Evolutionary conservation across 2,797 vertebrate genomes (phyloP).

Genomic region (Neosalanx taihuensis): DNA sequence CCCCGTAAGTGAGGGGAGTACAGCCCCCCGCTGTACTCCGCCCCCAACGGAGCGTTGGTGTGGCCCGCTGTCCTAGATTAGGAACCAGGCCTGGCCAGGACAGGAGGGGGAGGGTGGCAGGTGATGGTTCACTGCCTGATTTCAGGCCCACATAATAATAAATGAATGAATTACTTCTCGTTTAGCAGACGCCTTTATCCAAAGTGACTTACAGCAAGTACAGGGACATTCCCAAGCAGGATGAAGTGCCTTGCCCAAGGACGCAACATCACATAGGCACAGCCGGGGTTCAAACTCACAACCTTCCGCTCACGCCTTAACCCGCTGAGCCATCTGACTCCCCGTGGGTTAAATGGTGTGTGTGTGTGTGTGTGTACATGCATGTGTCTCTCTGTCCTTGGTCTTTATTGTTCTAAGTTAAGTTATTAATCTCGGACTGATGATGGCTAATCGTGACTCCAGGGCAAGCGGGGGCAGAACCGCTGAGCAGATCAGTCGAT

Average conservation of each 20-base stretch:
- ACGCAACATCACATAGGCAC: too few species aligned
- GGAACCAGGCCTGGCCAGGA: conserved; percentile 30
- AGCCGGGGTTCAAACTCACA: too few species aligned
- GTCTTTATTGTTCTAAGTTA: too few species aligned
- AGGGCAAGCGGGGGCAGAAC: too few species aligned
- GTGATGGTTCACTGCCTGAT: conserved; percentile 23
- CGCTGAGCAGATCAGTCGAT: conserved; percentile 33
- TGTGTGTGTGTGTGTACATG: too few species aligned
- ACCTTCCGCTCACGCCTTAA: too few species aligned
- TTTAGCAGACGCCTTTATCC: background rate
- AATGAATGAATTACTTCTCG: background rate
- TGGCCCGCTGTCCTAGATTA: conserved; percentile 46
- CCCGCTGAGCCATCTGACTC: too few species aligned
- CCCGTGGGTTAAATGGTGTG: too few species aligned
- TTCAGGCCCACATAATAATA: conserved; percentile 14
- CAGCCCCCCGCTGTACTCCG: conserved; percentile 19
- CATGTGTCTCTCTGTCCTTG: too few species aligned
- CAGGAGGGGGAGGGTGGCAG: conserved; percentile 15
- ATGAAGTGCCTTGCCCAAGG: too few species aligned
- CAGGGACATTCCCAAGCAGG: too few species aligned
- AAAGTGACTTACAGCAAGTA: too few species aligned
- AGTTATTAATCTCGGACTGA: conserved; percentile 6
- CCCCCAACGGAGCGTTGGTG: background rate
- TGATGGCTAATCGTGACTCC: background rate
- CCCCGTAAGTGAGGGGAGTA: conserved; percentile 43